Evolutionary conservation across 2,113 vertebrate species (phyloP), one percentile per base, ranked within the genome.

Genomic region (Tenrec ecaudatus): DNA sequence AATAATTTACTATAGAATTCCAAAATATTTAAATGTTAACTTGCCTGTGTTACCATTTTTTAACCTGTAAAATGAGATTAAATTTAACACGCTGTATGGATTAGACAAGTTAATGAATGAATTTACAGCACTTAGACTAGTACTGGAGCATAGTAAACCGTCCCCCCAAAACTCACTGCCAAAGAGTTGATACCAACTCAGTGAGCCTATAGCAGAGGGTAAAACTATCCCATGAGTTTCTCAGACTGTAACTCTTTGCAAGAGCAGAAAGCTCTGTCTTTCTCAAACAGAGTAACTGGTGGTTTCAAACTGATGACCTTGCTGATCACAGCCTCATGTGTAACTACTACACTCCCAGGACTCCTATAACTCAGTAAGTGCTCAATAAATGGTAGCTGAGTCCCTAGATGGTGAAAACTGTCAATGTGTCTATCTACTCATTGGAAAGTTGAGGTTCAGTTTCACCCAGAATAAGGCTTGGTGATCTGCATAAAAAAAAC

Each of bases 101-200:
- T 77, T 36, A 93, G 86, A 73, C 47, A 53, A 53, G 47, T 77
- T 62, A 88, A 3, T 87, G 88, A 87, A 68, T 36, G 75, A 90
- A 73, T 79, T 10, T 62, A 38, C 0, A 60, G 10, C 75, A 69
- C 29, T 69, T 82, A 82, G 86, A 75, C 79, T 27, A 31, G 69
- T 71, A 71, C 66, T n/a, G 16, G 31, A n/a, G n/a, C 12, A 53
- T 53, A 62, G 15, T 25, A 62, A 62, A 25, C 14, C 58, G 7
- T 7, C 40, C 40, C 40, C 40, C 5, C 43, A 47, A 47, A 47
- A 53, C 47, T 53, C 47, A 53, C 47, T 53, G 47, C 47, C 47
- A 53, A 53, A 53, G 47, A 53, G 5, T 53, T 53, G 9, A 53
- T 53, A 53, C 9, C 47, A 53, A 14, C 47, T 53, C 47, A 53